Evolutionary conservation across 92 coral and sea anemone genomes (phyloP), one percentile per base, ranked within the genome.

Genomic region (Siderastrea radians): DNA sequence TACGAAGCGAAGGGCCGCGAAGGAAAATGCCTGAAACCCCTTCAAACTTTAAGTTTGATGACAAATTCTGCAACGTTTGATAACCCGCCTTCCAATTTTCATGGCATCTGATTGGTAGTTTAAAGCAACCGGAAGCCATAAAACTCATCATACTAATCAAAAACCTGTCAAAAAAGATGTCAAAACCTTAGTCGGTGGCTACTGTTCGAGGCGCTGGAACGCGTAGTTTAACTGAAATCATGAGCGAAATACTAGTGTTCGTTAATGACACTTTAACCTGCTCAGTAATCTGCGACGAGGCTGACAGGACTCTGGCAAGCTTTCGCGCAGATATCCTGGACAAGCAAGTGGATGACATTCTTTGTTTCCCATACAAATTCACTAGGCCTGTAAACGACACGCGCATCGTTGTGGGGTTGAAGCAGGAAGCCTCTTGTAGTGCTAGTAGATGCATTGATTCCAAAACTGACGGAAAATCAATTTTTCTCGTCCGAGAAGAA

Each of bases 351-450:
- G 88, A 65, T 17, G 75, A 74, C 44, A 74, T 72, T 60, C 70
- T 84, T 45, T 45, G 73, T 16, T 74, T 62, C n/a, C 63, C 80
- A 49, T 84, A 74, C 49, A 84, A 84, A 60, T 84, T 84, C 48
- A 84, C 88, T 6, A 55, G 82, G 74, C 52, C 2, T 61, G 63
- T 84, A 16, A 59, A 65, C 38, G 63, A 54, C 81, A 38, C 49
- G 50, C 49, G 81, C 9, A 53, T 84, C 38, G 62, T 53, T 16
- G 81, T 84, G 72, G 88, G 88, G 1, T 3, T 45, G 5, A 84
- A 84, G 64, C 82, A 84, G 49, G 88, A 84, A 54, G 44, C 50
- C 16, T 45, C 10, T 10, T 3, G 63, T 15, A 49, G 16, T 16
- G 50, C 62, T 6, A 17, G 64, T 3, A 57, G 15, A 70, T 74